Conservation (phyloP, 1,140 invertebrate species). For the Drosophila insularis region DNA sequence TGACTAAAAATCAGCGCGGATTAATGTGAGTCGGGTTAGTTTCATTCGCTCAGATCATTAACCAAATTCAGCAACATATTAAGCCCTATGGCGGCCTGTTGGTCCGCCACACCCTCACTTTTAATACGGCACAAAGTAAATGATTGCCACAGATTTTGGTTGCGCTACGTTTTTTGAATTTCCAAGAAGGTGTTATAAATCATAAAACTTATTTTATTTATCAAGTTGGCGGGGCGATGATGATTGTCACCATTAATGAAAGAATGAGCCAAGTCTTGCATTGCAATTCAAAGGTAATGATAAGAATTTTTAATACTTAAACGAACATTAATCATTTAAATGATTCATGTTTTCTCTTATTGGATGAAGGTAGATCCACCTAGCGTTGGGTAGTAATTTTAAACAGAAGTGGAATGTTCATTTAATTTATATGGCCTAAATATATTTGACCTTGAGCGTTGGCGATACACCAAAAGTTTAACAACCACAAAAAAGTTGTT, state of each 20-base stretch:
- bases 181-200: conserved; percentile 65
- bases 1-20: conserved; percentile 59
- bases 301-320: conserved; percentile 9
- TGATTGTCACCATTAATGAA: neutral
- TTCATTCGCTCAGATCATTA: conserved; percentile 45
- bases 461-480: conserved; percentile 1
- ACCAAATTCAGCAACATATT: conserved; percentile 24
- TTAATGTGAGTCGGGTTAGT: conserved; percentile 15
- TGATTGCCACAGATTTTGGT: conserved; percentile 37
- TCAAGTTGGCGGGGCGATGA: neutral
- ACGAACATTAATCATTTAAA: conserved; percentile 19
- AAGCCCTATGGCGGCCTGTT: neutral
- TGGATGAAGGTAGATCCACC: neutral
- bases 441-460: neutral
- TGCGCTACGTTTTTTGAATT: conserved; percentile 33
- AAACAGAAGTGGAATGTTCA: conserved; percentile 37
- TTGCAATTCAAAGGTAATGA: neutral
- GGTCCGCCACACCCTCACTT: conserved; percentile 26
- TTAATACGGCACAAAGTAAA: conserved; percentile 34
- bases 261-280: neutral
- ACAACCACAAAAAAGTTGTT: conserved; percentile 4
- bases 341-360: conserved; percentile 20
- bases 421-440: conserved; percentile 40
- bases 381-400: neutral
- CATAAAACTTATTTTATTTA: conserved; percentile 43